Evolutionary conservation across 2,888 invertebrate genomes (phyloP), one percentile per base, ranked within the genome.

Genomic region (Agrotis segetum): DNA sequence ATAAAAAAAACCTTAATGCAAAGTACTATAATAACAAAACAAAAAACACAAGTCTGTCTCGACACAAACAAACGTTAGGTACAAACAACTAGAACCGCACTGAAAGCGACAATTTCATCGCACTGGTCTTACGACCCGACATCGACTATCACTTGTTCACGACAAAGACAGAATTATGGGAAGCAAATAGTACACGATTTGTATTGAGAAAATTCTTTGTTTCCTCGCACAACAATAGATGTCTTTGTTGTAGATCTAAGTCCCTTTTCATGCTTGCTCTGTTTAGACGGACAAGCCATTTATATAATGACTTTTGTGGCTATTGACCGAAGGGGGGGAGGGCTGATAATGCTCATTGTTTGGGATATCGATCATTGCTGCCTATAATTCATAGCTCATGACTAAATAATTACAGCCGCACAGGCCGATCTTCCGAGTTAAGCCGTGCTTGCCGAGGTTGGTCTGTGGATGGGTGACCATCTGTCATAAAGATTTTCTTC

Each of bases 191-290:
- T 71, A 49, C 40, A 50, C 71, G 44, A 79, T 79, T 77, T 77
- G 78, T 79, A 73, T 81, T 53, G 59, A 52, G 44, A 49, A 40
- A 52, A 56, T 79, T 79, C 68, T 81, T 79, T 81, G 78, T 79
- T 81, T 75, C 59, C 76, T 34, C 13, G 53, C 40, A 19, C 29
- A 69, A 82, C 76, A 81, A 81, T 67, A 53, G 61, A 17, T 21
- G 24, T 47, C 62, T 68, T 77, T 79, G 82, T 81, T 68, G 34
- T 47, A 34, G 40, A 67, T 56, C 52, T 49, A 29, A 60, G 44
- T 56, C 58, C 50, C 72, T 53, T 75, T 75, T 65, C 61, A 59
- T 50, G 58, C 40, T 61, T 59, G 24, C 46, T 34, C 21, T 72
- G 52, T 78, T 75, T 75, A 60, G 52, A 40, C 34, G 19, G 24